phyloP scores from a whole-genome alignment of 2,797 vertebrate genomes.

The Kryptolebias ocellatus region DNA sequence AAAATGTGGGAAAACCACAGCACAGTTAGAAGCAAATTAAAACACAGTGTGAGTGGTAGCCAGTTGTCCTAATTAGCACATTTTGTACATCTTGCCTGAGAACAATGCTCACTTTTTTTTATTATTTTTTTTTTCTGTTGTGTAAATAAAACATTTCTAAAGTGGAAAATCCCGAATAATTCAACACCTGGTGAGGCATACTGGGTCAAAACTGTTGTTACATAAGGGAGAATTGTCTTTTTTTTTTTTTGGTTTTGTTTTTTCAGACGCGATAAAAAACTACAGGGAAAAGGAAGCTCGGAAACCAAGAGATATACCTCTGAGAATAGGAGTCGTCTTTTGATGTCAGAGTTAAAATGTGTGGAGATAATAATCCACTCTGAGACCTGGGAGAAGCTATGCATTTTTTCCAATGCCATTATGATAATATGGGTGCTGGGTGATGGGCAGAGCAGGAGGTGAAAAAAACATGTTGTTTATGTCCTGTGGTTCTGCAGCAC shows the following conservation, averaged over 20 bases:
- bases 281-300: constrained; percentile 27
- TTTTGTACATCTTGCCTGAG: constrained; percentile 44
- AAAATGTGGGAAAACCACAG: constrained; percentile 44
- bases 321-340: constrained; percentile 50
- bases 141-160: constrained; percentile 51
- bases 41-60: constrained; percentile 44
- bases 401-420: constrained; percentile 55
- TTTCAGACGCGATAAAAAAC: background rate
- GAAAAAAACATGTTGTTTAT: constrained; percentile 27
- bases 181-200: constrained; percentile 45
- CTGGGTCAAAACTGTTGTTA: constrained; percentile 46
- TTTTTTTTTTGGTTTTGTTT: background rate
- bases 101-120: constrained; percentile 14
- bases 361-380: constrained; percentile 69
- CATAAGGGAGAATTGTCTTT: constrained; percentile 36
- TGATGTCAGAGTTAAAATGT: constrained; percentile 65
- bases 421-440: constrained; percentile 35
- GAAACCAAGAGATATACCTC: constrained; percentile 32
- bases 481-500: constrained; percentile 1
- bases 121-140: constrained; percentile 40
- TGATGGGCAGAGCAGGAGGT: constrained; percentile 38
- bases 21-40: constrained; percentile 57
- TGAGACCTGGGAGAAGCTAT: constrained; percentile 54
- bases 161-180: constrained; percentile 24
- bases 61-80: constrained; percentile 54